Evolutionary conservation across 2,797 vertebrate genomes (phyloP).

Genomic region (Mus minutoides): DNA sequence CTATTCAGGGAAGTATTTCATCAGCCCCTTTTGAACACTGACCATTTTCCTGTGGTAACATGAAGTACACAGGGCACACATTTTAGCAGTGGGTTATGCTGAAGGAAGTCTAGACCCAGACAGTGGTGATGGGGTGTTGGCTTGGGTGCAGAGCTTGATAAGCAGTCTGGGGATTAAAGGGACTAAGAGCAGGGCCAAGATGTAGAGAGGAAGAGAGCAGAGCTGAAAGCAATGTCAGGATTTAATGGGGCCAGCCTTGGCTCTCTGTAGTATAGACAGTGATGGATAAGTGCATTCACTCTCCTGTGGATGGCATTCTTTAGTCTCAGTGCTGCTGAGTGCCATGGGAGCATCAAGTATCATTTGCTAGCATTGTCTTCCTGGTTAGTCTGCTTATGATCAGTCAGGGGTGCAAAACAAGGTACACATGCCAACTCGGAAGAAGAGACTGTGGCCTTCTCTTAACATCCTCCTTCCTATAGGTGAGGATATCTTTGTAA

Average conservation of each 20-base stretch:
- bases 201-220: background rate
- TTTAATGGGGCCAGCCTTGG: background rate
- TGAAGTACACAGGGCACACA: background rate
- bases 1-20: conserved; percentile 34
- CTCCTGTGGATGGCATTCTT: background rate
- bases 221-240: background rate
- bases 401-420: background rate
- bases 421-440: fast-evolving
- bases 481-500: background rate
- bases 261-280: background rate
- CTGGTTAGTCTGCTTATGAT: no score
- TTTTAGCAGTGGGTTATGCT: background rate
- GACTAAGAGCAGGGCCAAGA: background rate
- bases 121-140: background rate
- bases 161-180: conserved; percentile 35
- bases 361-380: fast-evolving
- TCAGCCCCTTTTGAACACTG: conserved; percentile 43
- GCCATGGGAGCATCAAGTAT: fast-evolving
- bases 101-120: conserved; percentile 52
- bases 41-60: background rate
- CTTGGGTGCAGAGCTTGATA: conserved; percentile 7
- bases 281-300: background rate
- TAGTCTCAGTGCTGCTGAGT: background rate
- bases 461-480: background rate
- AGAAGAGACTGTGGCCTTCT: background rate